Evolutionary conservation across 2,113 vertebrate species (phyloP).

Genomic region (Cavia porcellus): DNA sequence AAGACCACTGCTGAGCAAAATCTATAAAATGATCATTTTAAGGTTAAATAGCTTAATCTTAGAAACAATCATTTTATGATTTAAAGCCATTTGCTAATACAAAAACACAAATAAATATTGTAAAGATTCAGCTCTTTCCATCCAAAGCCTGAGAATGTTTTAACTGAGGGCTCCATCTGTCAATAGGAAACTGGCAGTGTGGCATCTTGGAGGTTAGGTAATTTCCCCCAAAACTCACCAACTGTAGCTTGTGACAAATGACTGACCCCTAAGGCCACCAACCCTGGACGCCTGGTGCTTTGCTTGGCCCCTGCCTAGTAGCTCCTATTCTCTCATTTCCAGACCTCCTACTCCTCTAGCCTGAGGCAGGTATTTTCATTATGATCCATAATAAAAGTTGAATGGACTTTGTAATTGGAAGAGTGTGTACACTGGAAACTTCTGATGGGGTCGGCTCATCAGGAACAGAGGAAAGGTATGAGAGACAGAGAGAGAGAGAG

Average conservation of each 20-base stretch:
- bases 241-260: constrained; percentile 78
- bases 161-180: constrained; percentile 73
- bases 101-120: constrained; percentile 38
- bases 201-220: constrained; percentile 58
- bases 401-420: constrained; percentile 81
- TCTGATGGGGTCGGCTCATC: constrained; percentile 59
- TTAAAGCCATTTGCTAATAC: constrained; percentile 46
- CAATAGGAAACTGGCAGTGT: constrained; percentile 5
- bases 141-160: constrained; percentile 53
- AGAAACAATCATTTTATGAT: constrained; percentile 11
- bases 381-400: constrained; percentile 77
- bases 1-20: background rate
- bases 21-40: background rate
- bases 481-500: too few species aligned
- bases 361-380: constrained; percentile 78
- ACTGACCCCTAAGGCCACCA: constrained; percentile 81
- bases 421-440: constrained; percentile 63
- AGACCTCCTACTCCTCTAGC: constrained; percentile 64
- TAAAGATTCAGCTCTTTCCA: constrained; percentile 44
- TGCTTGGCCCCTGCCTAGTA: constrained; percentile 40
- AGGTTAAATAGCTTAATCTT: constrained; percentile 15
- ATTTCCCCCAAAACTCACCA: constrained; percentile 68
- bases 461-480: constrained; percentile 60
- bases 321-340: constrained; percentile 65
- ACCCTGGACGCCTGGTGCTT: constrained; percentile 77